phyloP scores from a whole-genome alignment of 2,113 vertebrate genomes.

The Halichoerus grypus region DNA sequence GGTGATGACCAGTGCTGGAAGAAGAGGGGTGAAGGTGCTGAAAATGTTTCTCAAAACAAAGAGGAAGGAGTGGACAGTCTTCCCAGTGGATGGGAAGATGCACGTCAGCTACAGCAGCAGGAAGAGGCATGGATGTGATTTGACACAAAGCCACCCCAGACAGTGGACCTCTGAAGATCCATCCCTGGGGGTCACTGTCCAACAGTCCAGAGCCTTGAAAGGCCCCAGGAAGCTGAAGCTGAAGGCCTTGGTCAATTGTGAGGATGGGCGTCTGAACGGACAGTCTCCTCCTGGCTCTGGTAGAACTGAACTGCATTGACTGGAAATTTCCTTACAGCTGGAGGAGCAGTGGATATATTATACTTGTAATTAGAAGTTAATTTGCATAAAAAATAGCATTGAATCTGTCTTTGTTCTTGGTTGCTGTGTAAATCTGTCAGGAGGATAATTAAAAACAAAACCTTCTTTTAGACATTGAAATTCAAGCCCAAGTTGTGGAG shows the following conservation, averaged over 20 bases:
- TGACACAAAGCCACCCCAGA: not conserved
- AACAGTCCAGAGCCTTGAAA: not conserved
- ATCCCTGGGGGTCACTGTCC: not conserved
- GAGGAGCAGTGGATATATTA: not conserved
- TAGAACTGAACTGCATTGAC: not conserved
- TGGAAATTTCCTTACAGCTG: not conserved
- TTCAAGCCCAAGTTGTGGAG: not conserved
- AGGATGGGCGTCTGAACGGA: not conserved
- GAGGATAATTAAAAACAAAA: not conserved
- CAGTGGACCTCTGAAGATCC: not conserved
- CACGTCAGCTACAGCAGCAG: accelerated
- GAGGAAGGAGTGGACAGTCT: accelerated
- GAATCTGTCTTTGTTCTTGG: not conserved
- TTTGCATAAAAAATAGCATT: not conserved
- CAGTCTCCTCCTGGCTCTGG: not conserved
- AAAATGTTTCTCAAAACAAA: not conserved
- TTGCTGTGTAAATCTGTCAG: not conserved
- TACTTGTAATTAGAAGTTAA: not conserved
- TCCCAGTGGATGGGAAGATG: not conserved
- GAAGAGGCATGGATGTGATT: not conserved
- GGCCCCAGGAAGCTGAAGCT: not conserved
- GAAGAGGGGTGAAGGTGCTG: not conserved
- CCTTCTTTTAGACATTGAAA: not conserved
- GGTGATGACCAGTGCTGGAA: not conserved
- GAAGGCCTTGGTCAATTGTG: not conserved